These are phyloP conservation scores for Palythoa grandiflora DNA, from an alignment of 92 coral and sea anemone genomes.

Conservation along the genomic window DNA sequence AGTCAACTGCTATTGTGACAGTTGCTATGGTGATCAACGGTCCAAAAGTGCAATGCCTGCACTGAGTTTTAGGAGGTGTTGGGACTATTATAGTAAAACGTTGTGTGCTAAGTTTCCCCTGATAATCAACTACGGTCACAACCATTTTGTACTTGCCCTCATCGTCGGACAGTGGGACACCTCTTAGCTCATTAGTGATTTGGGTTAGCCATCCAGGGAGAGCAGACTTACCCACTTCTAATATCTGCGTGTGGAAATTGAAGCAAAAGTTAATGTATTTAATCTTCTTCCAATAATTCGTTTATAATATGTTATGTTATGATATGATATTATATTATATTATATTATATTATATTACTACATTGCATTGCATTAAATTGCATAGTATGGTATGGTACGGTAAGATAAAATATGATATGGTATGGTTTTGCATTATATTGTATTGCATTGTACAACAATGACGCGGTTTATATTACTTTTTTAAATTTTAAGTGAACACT, in stretches of 20 bases:
- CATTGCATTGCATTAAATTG: too few relatives aligned
- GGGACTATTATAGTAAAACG: slow-evolving; percentile 1
- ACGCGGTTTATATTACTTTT: too few relatives aligned
- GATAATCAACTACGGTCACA: not conserved
- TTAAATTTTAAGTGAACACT: too few relatives aligned
- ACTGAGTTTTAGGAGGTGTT: not conserved
- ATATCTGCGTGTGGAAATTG: not conserved
- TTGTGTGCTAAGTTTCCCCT: not conserved
- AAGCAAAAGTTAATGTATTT: not conserved
- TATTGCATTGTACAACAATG: too few relatives aligned
- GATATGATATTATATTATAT: too few relatives aligned
- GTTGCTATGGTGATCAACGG: slow-evolving; percentile 18
- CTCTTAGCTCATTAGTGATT: slow-evolving; percentile 12
- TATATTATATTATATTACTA: too few relatives aligned
- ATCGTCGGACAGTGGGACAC: slow-evolving; percentile 25
- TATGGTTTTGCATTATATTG: too few relatives aligned
- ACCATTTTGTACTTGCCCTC: slow-evolving; percentile 3
- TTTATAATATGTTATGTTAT: not conserved
- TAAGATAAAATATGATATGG: too few relatives aligned
- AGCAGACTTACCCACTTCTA: not conserved
- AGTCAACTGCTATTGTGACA: slow-evolving; percentile 5
- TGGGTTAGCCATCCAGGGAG: slow-evolving; percentile 28
- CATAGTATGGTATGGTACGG: too few relatives aligned
- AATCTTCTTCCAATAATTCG: not conserved
- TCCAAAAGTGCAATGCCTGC: slow-evolving; percentile 2